Percentiles rank a stretch among this genome's conserved stretches.
These are phyloP conservation scores for Papilio gigon DNA, from an alignment of 2,888 invertebrate species.

Conservation along the genomic window DNA sequence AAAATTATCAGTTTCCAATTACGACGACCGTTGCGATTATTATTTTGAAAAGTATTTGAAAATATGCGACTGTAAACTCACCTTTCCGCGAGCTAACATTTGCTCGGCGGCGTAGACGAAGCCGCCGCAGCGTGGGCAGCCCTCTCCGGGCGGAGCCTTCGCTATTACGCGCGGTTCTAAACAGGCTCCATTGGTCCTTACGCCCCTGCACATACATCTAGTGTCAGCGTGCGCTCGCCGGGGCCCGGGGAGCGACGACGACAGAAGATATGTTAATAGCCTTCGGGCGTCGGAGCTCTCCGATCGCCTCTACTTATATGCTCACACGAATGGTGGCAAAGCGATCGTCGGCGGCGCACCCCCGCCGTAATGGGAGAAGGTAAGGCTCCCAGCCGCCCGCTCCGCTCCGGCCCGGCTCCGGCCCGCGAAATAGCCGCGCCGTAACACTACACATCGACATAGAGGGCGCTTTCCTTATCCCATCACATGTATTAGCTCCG, in stretches of 20 bases:
- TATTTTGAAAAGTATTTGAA: slow-evolving; percentile 11
- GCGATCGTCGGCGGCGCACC: slow-evolving; percentile 78
- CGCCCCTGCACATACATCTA: slow-evolving; percentile 66
- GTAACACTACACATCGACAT: slow-evolving; percentile 67
- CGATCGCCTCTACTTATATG: slow-evolving; percentile 70
- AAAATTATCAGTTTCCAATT: neutral
- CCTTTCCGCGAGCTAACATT: slow-evolving; percentile 94
- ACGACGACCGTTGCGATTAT: neutral
- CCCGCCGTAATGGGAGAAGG: slow-evolving; percentile 84
- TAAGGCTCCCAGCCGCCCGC: slow-evolving; percentile 82
- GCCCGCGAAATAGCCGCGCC: slow-evolving; percentile 64
- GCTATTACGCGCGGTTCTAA: slow-evolving; percentile 88
- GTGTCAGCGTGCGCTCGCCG: slow-evolving; percentile 54
- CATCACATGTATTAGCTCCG: slow-evolving; percentile 82
- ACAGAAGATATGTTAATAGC: slow-evolving; percentile 80
- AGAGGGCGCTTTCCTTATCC: slow-evolving; percentile 90
- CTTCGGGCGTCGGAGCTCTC: slow-evolving; percentile 66
- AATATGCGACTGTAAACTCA: slow-evolving; percentile 74
- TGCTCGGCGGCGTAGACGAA: slow-evolving; percentile 95
- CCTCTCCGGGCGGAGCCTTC: slow-evolving; percentile 92
- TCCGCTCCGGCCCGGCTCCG: slow-evolving; percentile 74
- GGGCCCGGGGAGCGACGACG: slow-evolving; percentile 64
- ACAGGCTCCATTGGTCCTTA: slow-evolving; percentile 84
- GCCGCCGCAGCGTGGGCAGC: slow-evolving; percentile 94
- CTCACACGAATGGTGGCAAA: slow-evolving; percentile 77